Base-by-base conservation (phyloP, 2,113 vertebrate genomes). In the Lota lota region DNA sequence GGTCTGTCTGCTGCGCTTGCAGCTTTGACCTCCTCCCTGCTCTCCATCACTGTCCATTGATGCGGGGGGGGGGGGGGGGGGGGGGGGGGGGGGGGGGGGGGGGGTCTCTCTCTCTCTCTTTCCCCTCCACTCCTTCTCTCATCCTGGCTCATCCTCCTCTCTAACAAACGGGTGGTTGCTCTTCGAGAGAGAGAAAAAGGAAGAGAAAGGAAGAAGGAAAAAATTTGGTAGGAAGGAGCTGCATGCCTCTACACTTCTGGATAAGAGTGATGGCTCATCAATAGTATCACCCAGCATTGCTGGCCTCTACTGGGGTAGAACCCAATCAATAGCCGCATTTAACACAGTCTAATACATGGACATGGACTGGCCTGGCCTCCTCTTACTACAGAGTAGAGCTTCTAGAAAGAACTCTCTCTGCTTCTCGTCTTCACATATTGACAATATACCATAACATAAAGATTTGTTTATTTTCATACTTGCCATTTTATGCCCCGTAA, bases 261-360 rank as follows among this genome's bases (percentile, higher is more conserved):
- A 80, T 81, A 94, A 94, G 93, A 95, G 92, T 94, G 95, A 99
- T 97, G 93, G 93, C 93, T 98, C 88, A 86, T 98, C 96, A 94
- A 99, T 99, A 98, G 94, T 95, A 96, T 97, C 98, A 98, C 93
- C 94, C 93, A 94, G 94, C 94, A 95, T 93, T 95, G 95, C 83
- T 89, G 94, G 89, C 93, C 72, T 90, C 93, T 40, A 92, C 93
- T 89, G 86, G 94, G 94, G 94, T 94, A 94, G 93, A 96, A 94
- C 93, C 90, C 91, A 93, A 97, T 98, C 96, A 90, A 98, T 98
- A 95, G 65, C 6, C 3, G 6, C 36, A 1, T 10, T 40, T 40
- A 24, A 80, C 88, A 92, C 88, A 95, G 93, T 91, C 94, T 94
- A 94, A 94, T 93, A 92, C 80, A 92, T 96, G 94, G 93, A 95